These are phyloP conservation scores for Pheucticus melanocephalus DNA, from an alignment of 2,113 vertebrate species.

Conservation along the genomic window DNA sequence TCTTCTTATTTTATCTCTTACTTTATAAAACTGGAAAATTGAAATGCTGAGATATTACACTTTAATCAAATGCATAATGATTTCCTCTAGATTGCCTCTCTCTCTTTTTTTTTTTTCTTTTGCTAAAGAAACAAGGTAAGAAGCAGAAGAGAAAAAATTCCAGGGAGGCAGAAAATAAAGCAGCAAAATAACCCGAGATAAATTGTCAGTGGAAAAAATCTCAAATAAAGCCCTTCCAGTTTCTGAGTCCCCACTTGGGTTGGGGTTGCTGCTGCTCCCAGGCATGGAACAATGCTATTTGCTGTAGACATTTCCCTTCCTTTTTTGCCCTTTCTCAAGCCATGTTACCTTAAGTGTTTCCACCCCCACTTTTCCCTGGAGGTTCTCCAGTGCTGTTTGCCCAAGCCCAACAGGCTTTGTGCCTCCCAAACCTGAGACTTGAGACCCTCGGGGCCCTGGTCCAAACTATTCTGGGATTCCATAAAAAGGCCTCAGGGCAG, in stretches of 20 bases:
- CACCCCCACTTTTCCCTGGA: not conserved
- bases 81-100: not conserved
- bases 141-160: not conserved
- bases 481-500: not conserved
- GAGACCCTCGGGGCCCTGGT: not conserved
- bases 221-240: not conserved
- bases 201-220: not conserved
- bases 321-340: not conserved
- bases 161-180: not conserved
- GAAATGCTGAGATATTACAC: not conserved
- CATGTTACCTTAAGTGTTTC: not conserved
- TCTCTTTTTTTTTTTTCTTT: not conserved
- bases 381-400: not conserved
- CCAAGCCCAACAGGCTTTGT: not conserved
- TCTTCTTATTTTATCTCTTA: not conserved
- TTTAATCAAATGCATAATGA: not conserved
- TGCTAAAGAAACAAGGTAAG: not conserved
- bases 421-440: fast-evolving
- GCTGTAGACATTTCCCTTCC: not conserved
- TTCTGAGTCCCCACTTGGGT: not conserved
- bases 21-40: not conserved
- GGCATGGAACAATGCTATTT: not conserved
- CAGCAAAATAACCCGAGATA: not conserved
- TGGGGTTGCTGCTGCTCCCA: not conserved
- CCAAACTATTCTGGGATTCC: not conserved